Conservation (phyloP, 2,888 invertebrate genomes). For the Sepiola atlantica region DNA sequence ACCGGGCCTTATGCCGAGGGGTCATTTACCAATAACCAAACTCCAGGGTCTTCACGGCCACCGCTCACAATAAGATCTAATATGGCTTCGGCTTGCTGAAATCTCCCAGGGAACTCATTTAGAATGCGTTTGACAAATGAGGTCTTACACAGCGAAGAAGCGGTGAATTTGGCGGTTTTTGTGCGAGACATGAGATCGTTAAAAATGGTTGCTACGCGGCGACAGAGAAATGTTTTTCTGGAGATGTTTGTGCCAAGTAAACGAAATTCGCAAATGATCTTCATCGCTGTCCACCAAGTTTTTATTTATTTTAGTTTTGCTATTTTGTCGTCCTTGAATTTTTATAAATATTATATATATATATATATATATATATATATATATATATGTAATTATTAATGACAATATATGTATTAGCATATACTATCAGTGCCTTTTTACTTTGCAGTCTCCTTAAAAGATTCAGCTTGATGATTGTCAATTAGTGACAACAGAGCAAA, state of each 20-base stretch:
- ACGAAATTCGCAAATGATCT: background rate
- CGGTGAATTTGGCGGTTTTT: background rate
- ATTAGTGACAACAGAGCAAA: too few species aligned
- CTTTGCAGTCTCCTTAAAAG: too few species aligned
- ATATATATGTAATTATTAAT: too few species aligned
- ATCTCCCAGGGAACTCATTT: background rate
- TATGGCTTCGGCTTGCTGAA: background rate
- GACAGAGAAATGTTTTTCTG: background rate
- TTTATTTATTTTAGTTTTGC: too few species aligned
- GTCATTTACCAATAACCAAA: constrained; percentile 23
- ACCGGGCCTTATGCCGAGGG: background rate
- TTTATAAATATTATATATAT: too few species aligned
- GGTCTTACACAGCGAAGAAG: background rate
- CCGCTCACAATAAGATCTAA: background rate
- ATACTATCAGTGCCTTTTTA: too few species aligned
- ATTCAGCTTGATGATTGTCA: too few species aligned
- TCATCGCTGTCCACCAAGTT: background rate
- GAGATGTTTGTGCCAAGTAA: background rate
- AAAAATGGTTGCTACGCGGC: background rate
- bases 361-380: too few species aligned
- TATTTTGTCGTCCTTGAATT: too few species aligned
- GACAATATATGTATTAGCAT: too few species aligned
- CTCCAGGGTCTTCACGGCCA: background rate
- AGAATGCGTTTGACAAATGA: background rate
- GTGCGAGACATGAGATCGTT: background rate